phyloP scores from a whole-genome alignment of 2,113 vertebrate genomes.

The Cyphomyrus plagiostoma region DNA sequence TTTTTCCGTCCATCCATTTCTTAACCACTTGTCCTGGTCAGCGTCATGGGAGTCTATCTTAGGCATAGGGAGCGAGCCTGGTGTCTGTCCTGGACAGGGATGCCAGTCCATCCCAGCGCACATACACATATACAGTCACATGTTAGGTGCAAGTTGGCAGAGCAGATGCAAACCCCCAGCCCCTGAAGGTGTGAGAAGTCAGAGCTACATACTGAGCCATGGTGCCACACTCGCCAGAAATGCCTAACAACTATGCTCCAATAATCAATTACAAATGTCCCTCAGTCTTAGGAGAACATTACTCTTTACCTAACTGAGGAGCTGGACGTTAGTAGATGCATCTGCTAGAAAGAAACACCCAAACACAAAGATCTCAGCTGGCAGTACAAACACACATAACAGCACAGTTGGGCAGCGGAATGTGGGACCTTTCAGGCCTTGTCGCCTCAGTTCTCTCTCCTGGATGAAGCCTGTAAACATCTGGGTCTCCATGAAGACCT shows the following conservation, averaged over 20 bases:
- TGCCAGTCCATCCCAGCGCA: background rate
- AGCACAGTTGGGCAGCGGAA: background rate
- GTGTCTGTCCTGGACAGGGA: background rate
- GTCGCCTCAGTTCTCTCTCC: constrained; percentile 80
- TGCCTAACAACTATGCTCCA: background rate
- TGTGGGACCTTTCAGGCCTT: constrained; percentile 74
- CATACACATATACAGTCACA: background rate
- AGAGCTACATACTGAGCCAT: background rate
- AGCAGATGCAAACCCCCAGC: background rate
- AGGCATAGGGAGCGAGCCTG: background rate
- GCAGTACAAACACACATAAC: background rate
- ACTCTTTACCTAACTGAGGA: background rate
- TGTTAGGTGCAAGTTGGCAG: background rate
- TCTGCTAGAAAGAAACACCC: background rate
- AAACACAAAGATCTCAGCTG: background rate
- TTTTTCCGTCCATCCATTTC: background rate
- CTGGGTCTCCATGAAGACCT: constrained; percentile 96
- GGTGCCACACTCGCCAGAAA: background rate
- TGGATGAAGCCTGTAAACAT: constrained; percentile 88
- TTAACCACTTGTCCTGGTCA: background rate
- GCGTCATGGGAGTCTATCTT: background rate
- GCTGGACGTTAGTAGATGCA: background rate
- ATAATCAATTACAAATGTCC: background rate
- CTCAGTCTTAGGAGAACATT: background rate
- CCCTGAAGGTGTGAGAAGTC: background rate